phyloP scores from a whole-genome alignment of 2,888 invertebrate genomes.

The Bimastos eiseni region DNA sequence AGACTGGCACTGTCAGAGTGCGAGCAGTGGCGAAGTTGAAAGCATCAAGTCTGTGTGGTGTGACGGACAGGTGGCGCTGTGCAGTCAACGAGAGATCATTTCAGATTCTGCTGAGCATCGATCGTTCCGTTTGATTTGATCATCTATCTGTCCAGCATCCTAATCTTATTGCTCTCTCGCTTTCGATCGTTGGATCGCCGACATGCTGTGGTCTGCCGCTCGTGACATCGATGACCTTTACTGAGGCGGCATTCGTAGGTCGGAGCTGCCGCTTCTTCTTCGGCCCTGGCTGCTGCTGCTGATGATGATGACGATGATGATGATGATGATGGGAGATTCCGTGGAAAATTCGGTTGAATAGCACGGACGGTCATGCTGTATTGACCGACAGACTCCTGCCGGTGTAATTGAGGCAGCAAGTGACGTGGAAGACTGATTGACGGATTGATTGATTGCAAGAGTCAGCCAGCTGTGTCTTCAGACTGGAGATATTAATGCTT shows the following conservation, averaged over 20 bases:
- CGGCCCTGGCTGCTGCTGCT: not conserved
- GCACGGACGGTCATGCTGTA: not conserved
- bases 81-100: not conserved
- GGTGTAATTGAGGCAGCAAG: not conserved
- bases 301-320: not conserved
- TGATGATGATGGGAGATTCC: not conserved
- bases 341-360: not conserved
- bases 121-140: not conserved
- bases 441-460: not conserved
- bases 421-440: constrained; percentile 7
- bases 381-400: not conserved
- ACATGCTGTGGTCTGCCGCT: not conserved
- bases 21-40: too few species aligned
- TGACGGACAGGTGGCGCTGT: too few species aligned
- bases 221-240: not conserved
- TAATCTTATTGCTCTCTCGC: not conserved
- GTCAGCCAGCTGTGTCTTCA: not conserved
- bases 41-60: too few species aligned
- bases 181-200: not conserved
- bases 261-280: too few species aligned
- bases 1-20: too few species aligned
- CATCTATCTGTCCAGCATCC: not conserved
- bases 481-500: not conserved
- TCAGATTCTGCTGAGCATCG: not conserved
- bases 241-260: not conserved